Base-by-base conservation (phyloP, 1,140 invertebrate species). In the Lepidostoma basale region DNA sequence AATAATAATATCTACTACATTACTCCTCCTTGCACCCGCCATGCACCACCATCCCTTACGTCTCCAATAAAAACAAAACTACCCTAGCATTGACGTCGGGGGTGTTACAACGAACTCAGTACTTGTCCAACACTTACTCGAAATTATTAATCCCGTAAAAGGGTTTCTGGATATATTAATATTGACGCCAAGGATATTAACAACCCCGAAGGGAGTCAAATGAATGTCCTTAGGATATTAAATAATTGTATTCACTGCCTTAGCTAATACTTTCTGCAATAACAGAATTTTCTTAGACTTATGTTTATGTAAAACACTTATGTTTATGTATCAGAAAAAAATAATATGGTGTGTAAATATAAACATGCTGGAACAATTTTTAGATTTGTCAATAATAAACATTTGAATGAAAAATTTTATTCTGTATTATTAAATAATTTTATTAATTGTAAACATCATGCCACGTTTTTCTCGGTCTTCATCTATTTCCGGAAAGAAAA, bases 91-190 rank as follows among this genome's bases (percentile, higher is more conserved):
- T 26, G 26, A 62, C 59, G 28, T 14, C 23, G 20, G 39, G 22
- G 58, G 22, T 26, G 28, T 18, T 12, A 59, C 28, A 36, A 23
- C 28, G 44, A 44, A 3, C 36, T 42, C n/a, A 45, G 28, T 62
- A 14, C 59, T 44, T 56, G 52, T 14, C 59, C 16, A 26, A 62
- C 40, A 45, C 59, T 42, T 52, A 22, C 56, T 30, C 16, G 40
- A 62, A 62, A 68, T 68, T 68, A 68, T 62, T 68, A n/a, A n/a
- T 44, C 59, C 18, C 58, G 58, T 68, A 54, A 68, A 68, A 68
- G 66, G 66, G 66, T 68, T 62, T 68, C 66, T 68, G 58, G 45
- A 44, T 62, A 45, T 44, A 40, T 62, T 62, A 45, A 62, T 62
- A 62, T 62, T 33, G 59, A 26, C 23, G 30, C 1, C 28, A 5